Evolutionary conservation across 2,113 vertebrate genomes (phyloP).

Genomic region (Ammospiza caudacuta): DNA sequence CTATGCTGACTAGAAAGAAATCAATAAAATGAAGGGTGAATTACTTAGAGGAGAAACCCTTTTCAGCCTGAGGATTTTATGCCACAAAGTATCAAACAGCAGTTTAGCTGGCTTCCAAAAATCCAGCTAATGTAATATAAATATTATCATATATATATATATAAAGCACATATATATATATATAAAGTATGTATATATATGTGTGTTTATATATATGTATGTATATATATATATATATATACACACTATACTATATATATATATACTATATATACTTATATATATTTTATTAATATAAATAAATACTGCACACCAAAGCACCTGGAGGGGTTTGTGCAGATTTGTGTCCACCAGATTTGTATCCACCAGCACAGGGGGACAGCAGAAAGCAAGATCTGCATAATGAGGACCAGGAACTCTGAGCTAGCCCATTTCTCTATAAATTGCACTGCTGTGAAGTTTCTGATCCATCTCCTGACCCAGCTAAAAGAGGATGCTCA

Average conservation of each 20-base stretch:
- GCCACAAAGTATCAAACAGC: background rate
- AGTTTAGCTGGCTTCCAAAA: background rate
- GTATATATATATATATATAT: too few species aligned
- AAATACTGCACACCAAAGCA: background rate
- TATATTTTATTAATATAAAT: too few species aligned
- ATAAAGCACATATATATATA: too few species aligned
- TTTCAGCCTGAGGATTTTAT: background rate
- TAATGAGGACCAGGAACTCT: background rate
- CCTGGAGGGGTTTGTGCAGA: rapidly evolving
- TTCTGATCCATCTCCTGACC: background rate
- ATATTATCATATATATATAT: too few species aligned
- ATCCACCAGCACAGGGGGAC: background rate
- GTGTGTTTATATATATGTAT: too few species aligned
- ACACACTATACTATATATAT: too few species aligned
- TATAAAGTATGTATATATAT: too few species aligned
- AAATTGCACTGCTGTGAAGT: background rate
- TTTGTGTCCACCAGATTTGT: rapidly evolving
- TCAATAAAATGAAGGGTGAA: background rate
- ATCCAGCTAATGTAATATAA: background rate
- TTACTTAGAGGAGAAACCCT: background rate
- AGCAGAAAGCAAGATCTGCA: background rate
- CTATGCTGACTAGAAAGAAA: background rate
- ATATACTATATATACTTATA: too few species aligned
- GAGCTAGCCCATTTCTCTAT: background rate
- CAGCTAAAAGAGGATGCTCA: background rate